These are phyloP conservation scores for Tauraco erythrolophus DNA, from an alignment of 2,113 vertebrate species.

Conservation along the genomic window DNA sequence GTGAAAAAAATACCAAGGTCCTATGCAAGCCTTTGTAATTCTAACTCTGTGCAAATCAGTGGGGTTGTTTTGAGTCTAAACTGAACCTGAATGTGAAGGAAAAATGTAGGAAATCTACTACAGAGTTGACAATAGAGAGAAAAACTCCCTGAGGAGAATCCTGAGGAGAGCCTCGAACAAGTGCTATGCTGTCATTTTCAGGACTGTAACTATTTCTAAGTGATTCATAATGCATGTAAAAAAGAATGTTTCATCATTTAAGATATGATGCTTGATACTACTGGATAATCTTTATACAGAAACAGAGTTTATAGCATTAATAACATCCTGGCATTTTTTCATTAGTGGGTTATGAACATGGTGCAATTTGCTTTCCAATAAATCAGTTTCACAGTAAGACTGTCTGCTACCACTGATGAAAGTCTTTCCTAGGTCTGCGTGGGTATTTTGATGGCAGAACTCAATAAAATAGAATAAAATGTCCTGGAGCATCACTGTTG, in stretches of 20 bases:
- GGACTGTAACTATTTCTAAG: not conserved
- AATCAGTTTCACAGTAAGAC: not conserved
- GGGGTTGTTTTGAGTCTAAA: not conserved
- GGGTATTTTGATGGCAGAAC: not conserved
- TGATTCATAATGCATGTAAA: not conserved
- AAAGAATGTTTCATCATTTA: not conserved
- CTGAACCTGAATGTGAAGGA: not conserved
- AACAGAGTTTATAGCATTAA: not conserved
- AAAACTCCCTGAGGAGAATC: not conserved
- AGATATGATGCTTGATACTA: not conserved
- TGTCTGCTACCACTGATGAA: not conserved
- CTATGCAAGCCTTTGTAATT: not conserved
- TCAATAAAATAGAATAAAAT: not conserved
- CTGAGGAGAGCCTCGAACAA: not conserved
- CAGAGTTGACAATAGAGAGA: not conserved
- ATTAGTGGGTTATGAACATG: accelerated
- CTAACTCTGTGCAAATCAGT: not conserved
- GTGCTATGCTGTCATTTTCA: not conserved
- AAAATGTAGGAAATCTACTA: not conserved
- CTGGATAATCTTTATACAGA: not conserved
- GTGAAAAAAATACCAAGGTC: not conserved
- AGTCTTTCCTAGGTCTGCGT: not conserved
- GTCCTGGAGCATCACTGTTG: not conserved
- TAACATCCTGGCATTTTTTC: not conserved
- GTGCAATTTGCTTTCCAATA: not conserved